Base-by-base conservation (phyloP, 2,888 invertebrate species). In the Cenopis cana region DNA sequence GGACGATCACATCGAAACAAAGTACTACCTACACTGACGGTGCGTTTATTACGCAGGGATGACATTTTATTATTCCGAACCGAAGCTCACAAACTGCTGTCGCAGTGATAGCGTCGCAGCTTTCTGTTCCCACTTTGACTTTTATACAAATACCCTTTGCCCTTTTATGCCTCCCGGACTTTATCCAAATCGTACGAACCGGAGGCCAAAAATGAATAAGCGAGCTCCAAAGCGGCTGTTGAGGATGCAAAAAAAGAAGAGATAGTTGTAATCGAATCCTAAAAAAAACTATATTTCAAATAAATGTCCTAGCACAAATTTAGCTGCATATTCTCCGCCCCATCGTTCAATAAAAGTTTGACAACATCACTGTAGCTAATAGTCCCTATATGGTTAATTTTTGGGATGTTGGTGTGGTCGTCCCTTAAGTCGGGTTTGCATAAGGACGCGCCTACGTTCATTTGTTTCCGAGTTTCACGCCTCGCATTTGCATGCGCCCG, bases 381-480 rank as follows among this genome's bases (percentile, higher is more conserved):
- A 14, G 11, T 14, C 41, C n/a, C n/a, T n/a, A 14, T 6, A 14
- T 6, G 0, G 14, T 41, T 41, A 14, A 41, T 14, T 41, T 41
- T 41, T 46, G 6, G n/a, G 33, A 33, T n/a, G 46, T 46, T 5
- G 8, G n/a, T 46, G 46, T 46, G 46, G 6, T n/a, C 46, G 8
- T 2, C n/a, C n/a, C 46, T 46, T 46, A 46, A 46, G 46, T 14
- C 2, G 46, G 46, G 14, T 46, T n/a, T 46, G 46, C 46, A 46
- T 46, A 46, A 46, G 46, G 60, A 60, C 46, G 60, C 60, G 38
- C n/a, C 46, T 24, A 29, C 50, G 64, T 38, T 64, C 64, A 54
- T 64, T 54, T 64, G 64, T 54, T 64, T 52, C 61, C 49, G 49
- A 24, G 11, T 20, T 38, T 14, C 64, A 20, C 46, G 29, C 18